Evolutionary conservation across 2,797 vertebrate genomes (phyloP).

Genomic region (Bradypus variegatus): DNA sequence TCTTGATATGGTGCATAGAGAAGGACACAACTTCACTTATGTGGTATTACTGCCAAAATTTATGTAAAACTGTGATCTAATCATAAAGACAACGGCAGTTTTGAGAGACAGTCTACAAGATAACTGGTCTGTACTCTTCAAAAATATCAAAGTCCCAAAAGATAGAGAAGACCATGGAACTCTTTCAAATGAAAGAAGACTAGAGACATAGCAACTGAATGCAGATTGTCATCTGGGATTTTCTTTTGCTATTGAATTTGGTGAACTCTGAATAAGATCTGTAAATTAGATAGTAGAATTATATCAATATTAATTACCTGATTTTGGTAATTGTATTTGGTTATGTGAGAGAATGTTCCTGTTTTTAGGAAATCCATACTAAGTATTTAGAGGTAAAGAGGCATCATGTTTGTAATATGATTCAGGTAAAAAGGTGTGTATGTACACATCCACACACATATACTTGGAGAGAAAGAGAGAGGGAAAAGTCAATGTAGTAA

Average conservation of each 20-base stretch:
- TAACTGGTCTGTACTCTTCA: neutral
- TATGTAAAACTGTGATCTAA: neutral
- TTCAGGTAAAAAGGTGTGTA: neutral
- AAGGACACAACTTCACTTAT: neutral
- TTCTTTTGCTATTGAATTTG: neutral
- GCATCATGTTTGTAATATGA: neutral
- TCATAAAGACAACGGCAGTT: neutral
- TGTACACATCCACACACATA: no score
- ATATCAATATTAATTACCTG: neutral
- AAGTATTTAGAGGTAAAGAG: neutral
- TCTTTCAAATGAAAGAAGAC: neutral
- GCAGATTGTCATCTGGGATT: neutral
- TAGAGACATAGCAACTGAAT: neutral
- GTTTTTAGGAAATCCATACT: neutral
- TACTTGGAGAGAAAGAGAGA: neutral
- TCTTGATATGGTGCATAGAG: no score
- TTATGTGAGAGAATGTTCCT: neutral
- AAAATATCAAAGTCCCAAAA: neutral
- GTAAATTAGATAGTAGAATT: neutral
- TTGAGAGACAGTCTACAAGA: neutral
- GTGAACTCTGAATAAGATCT: neutral
- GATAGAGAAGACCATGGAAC: neutral
- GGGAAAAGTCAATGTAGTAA: neutral
- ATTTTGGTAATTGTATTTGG: neutral
- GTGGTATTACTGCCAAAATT: neutral